Percentiles rank a stretch among this genome's conserved stretches.
These are phyloP conservation scores for Agrotis puta DNA, from an alignment of 2,888 invertebrate species.

Conservation along the genomic window DNA sequence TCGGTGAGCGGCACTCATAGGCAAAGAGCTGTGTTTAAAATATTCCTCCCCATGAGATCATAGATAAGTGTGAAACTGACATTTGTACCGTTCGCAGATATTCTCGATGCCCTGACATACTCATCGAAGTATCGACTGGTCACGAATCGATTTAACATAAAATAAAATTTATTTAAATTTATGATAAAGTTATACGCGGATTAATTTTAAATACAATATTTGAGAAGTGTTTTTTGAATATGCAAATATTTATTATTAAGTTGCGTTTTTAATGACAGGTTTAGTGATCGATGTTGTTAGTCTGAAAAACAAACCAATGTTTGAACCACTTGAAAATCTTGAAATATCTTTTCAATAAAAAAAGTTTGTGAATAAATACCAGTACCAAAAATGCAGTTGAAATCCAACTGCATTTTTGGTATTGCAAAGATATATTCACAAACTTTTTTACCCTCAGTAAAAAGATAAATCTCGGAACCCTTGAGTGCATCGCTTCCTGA, in stretches of 20 bases:
- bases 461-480: constrained; percentile 78
- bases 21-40: constrained; percentile 65
- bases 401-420: too few species aligned
- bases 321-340: background rate
- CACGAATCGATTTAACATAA: constrained; percentile 59
- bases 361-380: background rate
- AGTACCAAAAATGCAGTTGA: constrained; percentile 5
- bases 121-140: constrained; percentile 30
- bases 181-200: constrained; percentile 45
- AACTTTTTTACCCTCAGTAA: constrained; percentile 57
- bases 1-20: constrained; percentile 58
- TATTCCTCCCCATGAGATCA: constrained; percentile 73
- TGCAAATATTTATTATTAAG: constrained; percentile 27
- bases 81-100: constrained; percentile 66
- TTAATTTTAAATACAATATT: constrained; percentile 48
- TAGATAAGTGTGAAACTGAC: constrained; percentile 74
- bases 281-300: constrained; percentile 15
- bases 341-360: background rate
- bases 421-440: too few species aligned
- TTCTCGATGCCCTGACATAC: constrained; percentile 50
- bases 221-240: constrained; percentile 33
- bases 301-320: background rate
- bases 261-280: constrained; percentile 24
- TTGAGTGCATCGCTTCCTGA: constrained; percentile 85
- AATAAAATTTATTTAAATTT: constrained; percentile 41